phyloP scores from a whole-genome alignment of 2,113 vertebrate genomes.

The Rhinoderma darwinii region DNA sequence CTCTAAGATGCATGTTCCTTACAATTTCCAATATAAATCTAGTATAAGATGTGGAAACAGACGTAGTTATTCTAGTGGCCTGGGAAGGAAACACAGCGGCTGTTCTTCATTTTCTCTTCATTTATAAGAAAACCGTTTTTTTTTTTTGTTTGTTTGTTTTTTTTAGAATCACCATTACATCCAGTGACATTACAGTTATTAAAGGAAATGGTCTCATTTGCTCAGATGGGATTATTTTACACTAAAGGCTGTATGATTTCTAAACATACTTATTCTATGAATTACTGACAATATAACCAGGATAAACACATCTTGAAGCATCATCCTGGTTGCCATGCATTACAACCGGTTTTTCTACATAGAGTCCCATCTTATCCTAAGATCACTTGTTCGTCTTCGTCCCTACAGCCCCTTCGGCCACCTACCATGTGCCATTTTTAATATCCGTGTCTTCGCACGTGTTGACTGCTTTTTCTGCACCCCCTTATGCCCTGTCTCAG shows the following conservation, averaged over 20 bases:
- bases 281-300: neutral
- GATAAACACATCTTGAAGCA: neutral
- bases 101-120: neutral
- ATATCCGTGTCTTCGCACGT: no score
- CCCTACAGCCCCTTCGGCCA: no score
- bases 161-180: neutral
- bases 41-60: neutral
- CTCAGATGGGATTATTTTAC: neutral
- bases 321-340: neutral
- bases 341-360: neutral
- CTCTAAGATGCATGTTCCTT: neutral
- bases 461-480: neutral
- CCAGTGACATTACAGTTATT: neutral
- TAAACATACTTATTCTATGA: neutral
- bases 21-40: slow-evolving; percentile 14
- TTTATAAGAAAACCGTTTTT: slow-evolving; percentile 25
- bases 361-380: neutral
- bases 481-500: neutral
- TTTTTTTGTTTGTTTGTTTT: no score
- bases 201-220: neutral
- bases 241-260: neutral
- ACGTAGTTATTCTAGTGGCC: neutral
- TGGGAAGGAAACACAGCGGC: neutral
- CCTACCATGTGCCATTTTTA: no score
- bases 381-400: neutral